These are phyloP conservation scores for Thunnus maccoyii DNA, from an alignment of 2,113 vertebrate species.

Conservation along the genomic window DNA sequence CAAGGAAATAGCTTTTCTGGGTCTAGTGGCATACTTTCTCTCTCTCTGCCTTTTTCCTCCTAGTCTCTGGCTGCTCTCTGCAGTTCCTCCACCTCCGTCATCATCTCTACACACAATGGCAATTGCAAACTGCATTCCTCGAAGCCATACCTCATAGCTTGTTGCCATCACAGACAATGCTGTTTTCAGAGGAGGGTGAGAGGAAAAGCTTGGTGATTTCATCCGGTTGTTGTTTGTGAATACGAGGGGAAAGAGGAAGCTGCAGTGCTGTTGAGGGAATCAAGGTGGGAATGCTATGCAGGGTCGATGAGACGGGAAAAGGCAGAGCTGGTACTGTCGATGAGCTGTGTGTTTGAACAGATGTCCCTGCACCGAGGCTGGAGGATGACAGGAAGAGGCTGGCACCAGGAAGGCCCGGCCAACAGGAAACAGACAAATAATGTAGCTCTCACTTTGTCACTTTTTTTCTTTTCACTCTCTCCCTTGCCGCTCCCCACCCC, in stretches of 20 bases:
- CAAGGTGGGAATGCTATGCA: not conserved
- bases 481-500: not conserved
- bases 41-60: constrained; percentile 11
- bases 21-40: not conserved
- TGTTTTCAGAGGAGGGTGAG: constrained; percentile 48
- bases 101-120: constrained; percentile 49
- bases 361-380: constrained; percentile 1
- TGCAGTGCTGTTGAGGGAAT: constrained; percentile 8
- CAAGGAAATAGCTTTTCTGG: not conserved
- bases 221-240: constrained; percentile 44
- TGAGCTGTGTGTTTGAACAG: constrained; percentile 29
- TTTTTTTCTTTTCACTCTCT: not conserved
- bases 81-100: constrained; percentile 36
- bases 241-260: constrained; percentile 21
- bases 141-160: constrained; percentile 51
- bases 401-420: constrained; percentile 37
- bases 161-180: constrained; percentile 61
- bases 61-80: constrained; percentile 20
- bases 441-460: constrained; percentile 13
- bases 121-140: constrained; percentile 51
- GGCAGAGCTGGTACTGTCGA: not conserved
- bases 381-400: constrained; percentile 57
- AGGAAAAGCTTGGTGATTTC: constrained; percentile 38
- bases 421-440: constrained; percentile 28
- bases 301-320: constrained; percentile 2